These are phyloP conservation scores for Gasterosteus aculeatus DNA, from an alignment of 2,113 vertebrate genomes.

Conservation along the genomic window DNA sequence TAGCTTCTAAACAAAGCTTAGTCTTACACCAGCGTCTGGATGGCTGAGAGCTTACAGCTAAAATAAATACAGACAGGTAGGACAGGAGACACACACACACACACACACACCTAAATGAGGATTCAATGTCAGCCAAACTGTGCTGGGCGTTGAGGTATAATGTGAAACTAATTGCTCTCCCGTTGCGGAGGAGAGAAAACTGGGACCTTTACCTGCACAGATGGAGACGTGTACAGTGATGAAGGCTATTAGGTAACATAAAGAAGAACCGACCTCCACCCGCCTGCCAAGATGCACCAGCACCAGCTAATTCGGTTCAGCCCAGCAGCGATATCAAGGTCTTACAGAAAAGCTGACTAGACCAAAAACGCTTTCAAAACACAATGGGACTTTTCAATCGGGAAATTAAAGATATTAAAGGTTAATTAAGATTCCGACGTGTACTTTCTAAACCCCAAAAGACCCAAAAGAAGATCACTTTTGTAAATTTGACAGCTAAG, in stretches of 20 bases:
- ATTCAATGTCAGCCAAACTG: constrained; percentile 71
- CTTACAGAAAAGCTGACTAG: neutral
- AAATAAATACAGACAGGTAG: neutral
- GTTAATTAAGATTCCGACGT: neutral
- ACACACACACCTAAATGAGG: constrained; percentile 42
- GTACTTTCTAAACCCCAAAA: neutral
- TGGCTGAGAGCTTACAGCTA: constrained; percentile 29
- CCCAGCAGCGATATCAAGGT: constrained; percentile 4
- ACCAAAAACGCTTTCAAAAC: neutral
- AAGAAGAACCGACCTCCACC: constrained; percentile 3
- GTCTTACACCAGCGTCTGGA: constrained; percentile 35
- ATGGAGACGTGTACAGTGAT: constrained; percentile 22
- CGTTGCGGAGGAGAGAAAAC: constrained; percentile 46
- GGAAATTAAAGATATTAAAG: neutral
- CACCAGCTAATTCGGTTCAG: neutral
- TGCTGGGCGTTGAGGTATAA: constrained; percentile 45
- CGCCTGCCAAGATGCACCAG: neutral
- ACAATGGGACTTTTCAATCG: neutral
- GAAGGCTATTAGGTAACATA: neutral
- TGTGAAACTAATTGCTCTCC: constrained; percentile 59
- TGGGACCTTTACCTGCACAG: constrained; percentile 11
- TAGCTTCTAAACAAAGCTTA: constrained; percentile 26
- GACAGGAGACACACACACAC: neutral
- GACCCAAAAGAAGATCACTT: neutral
- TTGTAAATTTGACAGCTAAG: neutral